These are phyloP conservation scores for Engraulis encrasicolus DNA, from an alignment of 2,113 vertebrate species.

Conservation along the genomic window DNA sequence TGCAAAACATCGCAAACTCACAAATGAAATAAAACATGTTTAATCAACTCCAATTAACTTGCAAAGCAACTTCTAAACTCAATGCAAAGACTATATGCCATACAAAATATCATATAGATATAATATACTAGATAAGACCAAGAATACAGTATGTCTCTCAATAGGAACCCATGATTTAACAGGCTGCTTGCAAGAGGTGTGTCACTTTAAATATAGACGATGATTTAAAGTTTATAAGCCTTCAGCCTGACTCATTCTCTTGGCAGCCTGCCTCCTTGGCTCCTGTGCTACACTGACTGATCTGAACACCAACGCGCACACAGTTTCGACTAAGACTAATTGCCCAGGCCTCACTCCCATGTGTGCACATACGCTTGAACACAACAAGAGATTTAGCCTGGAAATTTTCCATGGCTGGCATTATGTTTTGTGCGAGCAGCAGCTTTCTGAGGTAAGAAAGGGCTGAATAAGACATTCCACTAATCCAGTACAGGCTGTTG, in stretches of 20 bases:
- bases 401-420: neutral
- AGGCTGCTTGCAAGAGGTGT: neutral
- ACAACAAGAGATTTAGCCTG: neutral
- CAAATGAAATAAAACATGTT: no score
- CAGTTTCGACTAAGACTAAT: neutral
- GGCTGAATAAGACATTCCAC: slow-evolving; percentile 15
- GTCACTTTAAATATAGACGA: neutral
- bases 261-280: neutral
- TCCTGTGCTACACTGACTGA: neutral
- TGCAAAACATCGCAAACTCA: no score
- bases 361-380: neutral
- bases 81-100: no score
- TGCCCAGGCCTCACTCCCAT: neutral
- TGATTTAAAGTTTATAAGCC: neutral
- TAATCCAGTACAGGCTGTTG: slow-evolving; percentile 27
- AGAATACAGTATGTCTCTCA: neutral
- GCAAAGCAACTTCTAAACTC: no score
- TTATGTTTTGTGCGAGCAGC: neutral
- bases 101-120: no score
- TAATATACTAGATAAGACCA: neutral
- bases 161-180: neutral
- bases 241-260: neutral
- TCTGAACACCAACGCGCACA: neutral
- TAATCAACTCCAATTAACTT: no score
- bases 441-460: neutral